phyloP scores from a whole-genome alignment of 1,140 invertebrate genomes.

The Drosophila suzukii region DNA sequence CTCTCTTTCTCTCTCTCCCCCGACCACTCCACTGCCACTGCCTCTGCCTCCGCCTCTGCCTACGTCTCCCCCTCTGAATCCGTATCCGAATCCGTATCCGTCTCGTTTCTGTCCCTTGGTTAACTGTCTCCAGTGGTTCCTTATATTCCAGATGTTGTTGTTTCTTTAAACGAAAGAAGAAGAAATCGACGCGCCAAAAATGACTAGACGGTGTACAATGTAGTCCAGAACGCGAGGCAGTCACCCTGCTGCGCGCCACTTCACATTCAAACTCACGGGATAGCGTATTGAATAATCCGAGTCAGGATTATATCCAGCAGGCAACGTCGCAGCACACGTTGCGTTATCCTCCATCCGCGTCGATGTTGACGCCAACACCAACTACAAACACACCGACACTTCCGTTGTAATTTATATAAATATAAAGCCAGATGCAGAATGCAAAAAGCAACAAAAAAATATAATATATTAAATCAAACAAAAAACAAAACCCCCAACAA shows the following conservation, averaged over 20 bases:
- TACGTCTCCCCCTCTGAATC: slow-evolving; percentile 5
- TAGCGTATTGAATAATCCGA: slow-evolving; percentile 86
- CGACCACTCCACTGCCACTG: slow-evolving; percentile 21
- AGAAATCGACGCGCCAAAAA: slow-evolving; percentile 89
- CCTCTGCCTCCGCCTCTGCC: slow-evolving; percentile 1
- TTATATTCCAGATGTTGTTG: slow-evolving; percentile 94
- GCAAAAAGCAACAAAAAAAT: slow-evolving; percentile 38
- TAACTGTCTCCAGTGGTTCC: slow-evolving; percentile 81
- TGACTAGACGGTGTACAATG: slow-evolving; percentile 85
- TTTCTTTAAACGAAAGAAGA: slow-evolving; percentile 98
- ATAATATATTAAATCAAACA: slow-evolving; percentile 25
- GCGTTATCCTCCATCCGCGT: slow-evolving; percentile 85
- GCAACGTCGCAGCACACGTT: slow-evolving; percentile 85
- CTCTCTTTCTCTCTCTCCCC: slow-evolving; percentile 47
- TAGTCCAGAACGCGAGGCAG: slow-evolving; percentile 88
- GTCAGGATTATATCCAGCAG: slow-evolving; percentile 85
- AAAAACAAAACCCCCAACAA: slow-evolving; percentile 28
- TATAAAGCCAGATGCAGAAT: slow-evolving; percentile 39
- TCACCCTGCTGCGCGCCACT: slow-evolving; percentile 88
- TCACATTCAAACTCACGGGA: slow-evolving; percentile 89
- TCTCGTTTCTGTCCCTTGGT: slow-evolving; percentile 51
- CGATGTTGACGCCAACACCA: slow-evolving; percentile 85
- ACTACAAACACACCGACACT: slow-evolving; percentile 85
- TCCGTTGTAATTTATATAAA: slow-evolving; percentile 85
- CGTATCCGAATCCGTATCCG: slow-evolving; percentile 32